A percentile compares a stretch with the other conserved stretches of the same genome.
phyloP scores from a whole-genome alignment of 1,140 invertebrate genomes.

The Hypothenemus hampei region DNA sequence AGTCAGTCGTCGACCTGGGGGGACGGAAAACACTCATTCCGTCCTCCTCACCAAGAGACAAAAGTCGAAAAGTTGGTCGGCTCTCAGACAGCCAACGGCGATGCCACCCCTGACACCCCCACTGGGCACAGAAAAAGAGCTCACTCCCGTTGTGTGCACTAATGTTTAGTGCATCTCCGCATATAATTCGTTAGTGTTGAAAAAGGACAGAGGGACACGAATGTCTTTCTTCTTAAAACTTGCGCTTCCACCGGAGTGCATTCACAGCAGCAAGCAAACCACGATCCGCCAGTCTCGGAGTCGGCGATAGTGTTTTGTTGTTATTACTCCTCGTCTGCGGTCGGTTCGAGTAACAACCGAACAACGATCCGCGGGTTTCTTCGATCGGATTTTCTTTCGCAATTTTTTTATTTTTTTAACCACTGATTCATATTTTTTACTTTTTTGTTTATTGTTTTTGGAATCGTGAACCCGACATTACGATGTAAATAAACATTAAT shows the following conservation, averaged over 20 bases:
- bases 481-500: no score
- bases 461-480: no score
- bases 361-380: slow-evolving; percentile 9
- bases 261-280: slow-evolving; percentile 28
- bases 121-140: slow-evolving; percentile 5
- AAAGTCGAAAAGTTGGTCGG: slow-evolving; percentile 12
- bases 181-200: slow-evolving; percentile 1
- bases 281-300: slow-evolving; percentile 22
- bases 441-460: no score
- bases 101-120: slow-evolving; percentile 7
- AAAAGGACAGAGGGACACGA: slow-evolving; percentile 4
- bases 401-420: no score
- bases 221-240: slow-evolving; percentile 15
- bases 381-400: slow-evolving; percentile 1
- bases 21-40: no score
- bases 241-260: slow-evolving; percentile 27
- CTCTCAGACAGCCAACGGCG: slow-evolving; percentile 13
- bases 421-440: no score
- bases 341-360: neutral
- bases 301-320: slow-evolving; percentile 19
- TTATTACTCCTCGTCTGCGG: slow-evolving; percentile 18
- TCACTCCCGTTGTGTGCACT: slow-evolving; percentile 3
- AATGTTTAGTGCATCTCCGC: slow-evolving; percentile 18
- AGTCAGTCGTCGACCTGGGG: slow-evolving; percentile 7
- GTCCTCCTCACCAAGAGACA: slow-evolving; percentile 7